Evolutionary conservation across 2,888 invertebrate genomes (phyloP), one percentile per base, ranked within the genome.

Genomic region (Sycophila texana): DNA sequence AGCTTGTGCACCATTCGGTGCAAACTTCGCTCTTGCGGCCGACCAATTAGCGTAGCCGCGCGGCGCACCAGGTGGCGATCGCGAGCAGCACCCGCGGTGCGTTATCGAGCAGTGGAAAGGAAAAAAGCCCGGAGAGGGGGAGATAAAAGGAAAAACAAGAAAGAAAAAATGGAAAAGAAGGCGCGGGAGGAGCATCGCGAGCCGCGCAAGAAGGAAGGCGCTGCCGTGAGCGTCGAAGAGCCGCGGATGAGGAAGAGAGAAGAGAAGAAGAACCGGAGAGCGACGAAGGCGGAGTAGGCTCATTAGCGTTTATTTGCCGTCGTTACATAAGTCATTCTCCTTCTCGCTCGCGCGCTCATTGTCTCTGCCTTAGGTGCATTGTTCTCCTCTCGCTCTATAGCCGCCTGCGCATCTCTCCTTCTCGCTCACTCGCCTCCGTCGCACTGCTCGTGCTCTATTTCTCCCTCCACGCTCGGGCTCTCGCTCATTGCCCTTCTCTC

Each of bases 231-330:
- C 39, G 70, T 18, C 18, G n/a, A 22, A 47, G 58, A 47, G 16
- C 57, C 26, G 26, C 26, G 39, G 20, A 61, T 39, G 39, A 61
- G 22, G 30, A 26, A 22, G 16, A 65, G 65, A 18, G 75, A 60
- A 20, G 72, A 77, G 57, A 63, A 58, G 74, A 80, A 57, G 67
- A 77, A 26, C 20, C 76, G 74, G 70, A 60, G 82, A 82, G 81
- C 77, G 78, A 81, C 83, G 85, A 84, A 87, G 86, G 85, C 85
- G 85, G 84, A 86, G 87, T 86, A 63, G 87, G 86, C 87, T 89
- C 90, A 89, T 90, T 90, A 90, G 88, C 88, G 89, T 90, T 81
- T 90, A 89, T 89, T 90, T 89, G 88, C 88, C 84, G 86, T 86
- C 87, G 87, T 90, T 90, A 89, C 88, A 87, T 89, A 90, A 90